phyloP scores from a whole-genome alignment of 2,888 invertebrate genomes.

The Apamea epomidion region DNA sequence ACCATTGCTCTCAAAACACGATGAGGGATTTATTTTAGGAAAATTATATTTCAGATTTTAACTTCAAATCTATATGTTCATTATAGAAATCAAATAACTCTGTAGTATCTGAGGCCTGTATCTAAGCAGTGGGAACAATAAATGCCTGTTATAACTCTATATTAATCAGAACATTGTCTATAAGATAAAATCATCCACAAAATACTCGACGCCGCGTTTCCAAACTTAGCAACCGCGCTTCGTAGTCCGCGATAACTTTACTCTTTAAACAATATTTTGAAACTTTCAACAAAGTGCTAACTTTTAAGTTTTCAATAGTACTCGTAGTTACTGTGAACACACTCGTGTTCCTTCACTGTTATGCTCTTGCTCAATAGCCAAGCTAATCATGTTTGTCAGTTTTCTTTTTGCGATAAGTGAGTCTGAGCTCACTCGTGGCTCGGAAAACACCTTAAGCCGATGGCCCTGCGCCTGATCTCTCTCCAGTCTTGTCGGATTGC shows the following conservation, averaged over 20 bases:
- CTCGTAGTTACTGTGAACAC: neutral
- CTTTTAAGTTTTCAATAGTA: constrained; percentile 2
- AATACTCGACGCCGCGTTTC: neutral
- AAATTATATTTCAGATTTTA: neutral
- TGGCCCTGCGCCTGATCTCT: too few relatives aligned
- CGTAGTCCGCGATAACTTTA: constrained; percentile 1
- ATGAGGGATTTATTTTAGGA: constrained; percentile 15
- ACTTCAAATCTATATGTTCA: neutral
- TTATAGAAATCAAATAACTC: neutral
- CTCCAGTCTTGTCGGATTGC: too few relatives aligned
- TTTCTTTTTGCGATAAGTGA: neutral
- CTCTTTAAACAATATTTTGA: constrained; percentile 6
- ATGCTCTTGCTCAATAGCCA: neutral
- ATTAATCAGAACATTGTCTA: neutral
- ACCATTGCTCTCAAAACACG: neutral
- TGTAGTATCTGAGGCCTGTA: neutral
- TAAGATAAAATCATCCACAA: neutral
- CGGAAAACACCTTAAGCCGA: too few relatives aligned
- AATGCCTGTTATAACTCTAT: neutral
- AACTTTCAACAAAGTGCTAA: neutral
- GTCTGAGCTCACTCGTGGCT: too few relatives aligned
- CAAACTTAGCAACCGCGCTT: neutral
- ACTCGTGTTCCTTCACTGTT: neutral
- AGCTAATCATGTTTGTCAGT: constrained; percentile 3
- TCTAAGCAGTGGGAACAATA: neutral